These are phyloP conservation scores for Oreochromis mossambicus DNA, from an alignment of 2,797 vertebrate genomes.

Conservation along the genomic window DNA sequence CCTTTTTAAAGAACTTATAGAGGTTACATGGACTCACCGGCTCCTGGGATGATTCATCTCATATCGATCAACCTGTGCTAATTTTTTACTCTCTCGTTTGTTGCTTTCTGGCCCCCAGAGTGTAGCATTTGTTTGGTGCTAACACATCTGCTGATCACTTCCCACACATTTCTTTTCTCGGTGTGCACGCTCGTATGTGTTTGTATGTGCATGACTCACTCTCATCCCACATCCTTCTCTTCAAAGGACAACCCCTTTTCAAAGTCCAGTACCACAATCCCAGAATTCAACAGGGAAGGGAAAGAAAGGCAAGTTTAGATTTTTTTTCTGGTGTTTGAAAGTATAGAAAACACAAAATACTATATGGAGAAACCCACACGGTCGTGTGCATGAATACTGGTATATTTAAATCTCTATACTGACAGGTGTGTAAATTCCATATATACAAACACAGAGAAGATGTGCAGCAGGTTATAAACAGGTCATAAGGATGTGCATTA, in stretches of 20 bases:
- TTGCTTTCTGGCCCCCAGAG: conserved; percentile 19
- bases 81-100: background rate
- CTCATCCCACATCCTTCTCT: conserved; percentile 51
- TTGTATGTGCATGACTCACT: conserved; percentile 47
- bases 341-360: background rate
- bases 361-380: background rate
- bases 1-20: background rate
- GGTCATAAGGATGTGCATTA: background rate
- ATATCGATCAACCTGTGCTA: conserved; percentile 2
- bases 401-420: background rate
- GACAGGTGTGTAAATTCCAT: background rate
- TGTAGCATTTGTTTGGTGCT: conserved; percentile 18
- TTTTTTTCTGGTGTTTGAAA: background rate
- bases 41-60: conserved; percentile 16
- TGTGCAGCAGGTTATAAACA: background rate
- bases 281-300: conserved; percentile 3
- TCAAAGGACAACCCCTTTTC: conserved; percentile 20
- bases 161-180: conserved; percentile 52
- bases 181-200: background rate
- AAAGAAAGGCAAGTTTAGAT: background rate
- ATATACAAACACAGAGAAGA: background rate
- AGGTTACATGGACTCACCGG: background rate
- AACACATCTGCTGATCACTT: conserved; percentile 23
- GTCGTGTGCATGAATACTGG: background rate
- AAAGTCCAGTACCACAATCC: conserved; percentile 11